Base-by-base conservation (phyloP, 1,140 invertebrate species). In the Nomia melanderi region DNA sequence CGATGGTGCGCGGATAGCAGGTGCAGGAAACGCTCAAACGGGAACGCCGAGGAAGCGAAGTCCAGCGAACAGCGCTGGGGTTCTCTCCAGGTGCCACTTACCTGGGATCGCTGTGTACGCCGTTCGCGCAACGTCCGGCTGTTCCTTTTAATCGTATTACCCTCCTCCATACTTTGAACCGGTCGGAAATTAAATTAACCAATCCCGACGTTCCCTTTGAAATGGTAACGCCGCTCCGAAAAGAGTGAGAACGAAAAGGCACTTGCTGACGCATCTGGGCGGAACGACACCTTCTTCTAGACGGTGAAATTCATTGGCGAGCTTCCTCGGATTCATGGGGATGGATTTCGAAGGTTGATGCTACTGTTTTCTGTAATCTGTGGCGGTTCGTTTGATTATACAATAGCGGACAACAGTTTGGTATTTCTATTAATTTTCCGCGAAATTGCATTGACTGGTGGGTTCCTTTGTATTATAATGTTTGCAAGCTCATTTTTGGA, bases 101-200 rank as follows among this genome's bases (percentile, higher is more conserved):
- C 59, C 31, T 54, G 47, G 47, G 64, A 64, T 73, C 59, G 27
- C 59, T 14, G 31, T 5, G 20, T 17, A 39, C 59, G 14, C 50
- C n/a, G 17, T 53, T 53, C 64, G 23, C 23, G 44, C 53, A 50
- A 39, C 14, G 47, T 56, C 59, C 47, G 29, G 23, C 33, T 54
- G 33, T 64, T 64, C 47, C 71, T 29, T 73, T 73, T 73, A 73
- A 73, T 73, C 59, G 47, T n/a, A 50, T 63, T 73, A 39, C 17
- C 33, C 12, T 62, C 36, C 25, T 14, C 33, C 25, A n/a, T 64
- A 29, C n/a, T 23, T 73, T 9, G 20, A 73, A 29, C 59, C 14
- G 33, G 47, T 17, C 25, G 71, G 29, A 54, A 73, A 64, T 54
- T 29, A 50, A 54, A 54, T 64, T 31, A 41, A 73, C 44, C 59